These are phyloP conservation scores for Coelopa frigida DNA, from an alignment of 1,140 invertebrate genomes.

Conservation along the genomic window DNA sequence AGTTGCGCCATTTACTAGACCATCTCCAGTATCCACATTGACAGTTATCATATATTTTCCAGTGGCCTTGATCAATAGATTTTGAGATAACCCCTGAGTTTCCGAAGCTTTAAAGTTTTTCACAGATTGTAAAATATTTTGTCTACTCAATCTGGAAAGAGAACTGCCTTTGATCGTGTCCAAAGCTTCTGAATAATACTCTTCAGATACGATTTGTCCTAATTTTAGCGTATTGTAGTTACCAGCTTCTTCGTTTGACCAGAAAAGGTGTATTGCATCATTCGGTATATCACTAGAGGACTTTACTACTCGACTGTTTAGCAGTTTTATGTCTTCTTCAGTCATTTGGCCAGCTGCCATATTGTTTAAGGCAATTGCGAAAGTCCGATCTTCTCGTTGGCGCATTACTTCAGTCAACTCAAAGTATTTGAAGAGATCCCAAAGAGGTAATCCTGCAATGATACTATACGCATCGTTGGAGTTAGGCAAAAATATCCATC, in stretches of 20 bases:
- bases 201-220: neutral
- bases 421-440: neutral
- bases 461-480: neutral
- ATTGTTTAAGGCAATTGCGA: constrained; percentile 1
- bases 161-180: neutral
- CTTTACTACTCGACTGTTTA: neutral
- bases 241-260: neutral
- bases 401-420: constrained; percentile 7
- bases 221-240: neutral
- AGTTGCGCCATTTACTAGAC: too few species aligned
- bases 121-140: neutral
- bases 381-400: constrained; percentile 1
- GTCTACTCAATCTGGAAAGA: neutral
- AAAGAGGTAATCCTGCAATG: neutral
- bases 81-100: too few species aligned
- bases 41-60: too few species aligned
- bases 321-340: neutral
- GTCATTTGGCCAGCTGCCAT: neutral
- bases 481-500: constrained; percentile 1
- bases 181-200: neutral
- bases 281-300: neutral
- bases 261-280: constrained; percentile 7
- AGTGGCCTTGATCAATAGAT: too few species aligned
- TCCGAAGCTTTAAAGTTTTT: constrained; percentile 1
- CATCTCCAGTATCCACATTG: too few species aligned